A percentile compares a stretch with the other conserved stretches of the same genome.
Evolutionary conservation across 2,888 invertebrate species (phyloP).

Genomic region (Muscina levida): DNA sequence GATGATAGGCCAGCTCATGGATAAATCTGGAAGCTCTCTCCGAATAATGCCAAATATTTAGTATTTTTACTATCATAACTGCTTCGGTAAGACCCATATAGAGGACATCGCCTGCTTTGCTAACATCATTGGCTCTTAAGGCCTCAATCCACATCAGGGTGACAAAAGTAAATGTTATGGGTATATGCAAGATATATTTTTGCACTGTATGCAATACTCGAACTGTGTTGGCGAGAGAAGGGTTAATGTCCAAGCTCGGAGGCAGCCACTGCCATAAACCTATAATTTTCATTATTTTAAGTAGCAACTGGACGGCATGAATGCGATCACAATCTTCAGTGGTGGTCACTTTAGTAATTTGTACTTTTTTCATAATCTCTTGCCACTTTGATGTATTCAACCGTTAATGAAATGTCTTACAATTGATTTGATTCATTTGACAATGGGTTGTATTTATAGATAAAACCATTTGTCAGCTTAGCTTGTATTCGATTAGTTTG

Average conservation of each 20-base stretch:
- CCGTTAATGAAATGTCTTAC: too few relatives aligned
- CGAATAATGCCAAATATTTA: constrained; percentile 71
- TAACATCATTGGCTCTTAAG: constrained; percentile 68
- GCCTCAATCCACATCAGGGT: constrained; percentile 72
- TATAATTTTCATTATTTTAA: constrained; percentile 64
- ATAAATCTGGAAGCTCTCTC: constrained; percentile 66
- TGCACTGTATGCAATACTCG: not conserved
- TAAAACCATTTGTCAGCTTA: too few relatives aligned
- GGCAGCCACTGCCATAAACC: constrained; percentile 50
- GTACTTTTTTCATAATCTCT: too few relatives aligned
- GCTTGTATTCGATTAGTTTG: too few relatives aligned
- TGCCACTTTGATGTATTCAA: too few relatives aligned
- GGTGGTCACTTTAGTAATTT: not conserved
- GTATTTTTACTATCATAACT: constrained; percentile 71
- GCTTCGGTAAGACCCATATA: constrained; percentile 73
- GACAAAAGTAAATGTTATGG: constrained; percentile 70
- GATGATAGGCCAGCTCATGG: constrained; percentile 61
- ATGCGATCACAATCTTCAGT: constrained; percentile 48
- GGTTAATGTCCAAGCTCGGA: not conserved
- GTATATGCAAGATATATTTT: constrained; percentile 68
- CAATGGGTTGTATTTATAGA: too few relatives aligned
- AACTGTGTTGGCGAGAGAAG: not conserved
- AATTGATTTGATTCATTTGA: too few relatives aligned
- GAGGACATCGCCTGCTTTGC: constrained; percentile 71
- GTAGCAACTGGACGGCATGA: constrained; percentile 47